These are phyloP conservation scores for Poecilia wingei DNA, from an alignment of 2,797 vertebrate genomes.

Conservation along the genomic window DNA sequence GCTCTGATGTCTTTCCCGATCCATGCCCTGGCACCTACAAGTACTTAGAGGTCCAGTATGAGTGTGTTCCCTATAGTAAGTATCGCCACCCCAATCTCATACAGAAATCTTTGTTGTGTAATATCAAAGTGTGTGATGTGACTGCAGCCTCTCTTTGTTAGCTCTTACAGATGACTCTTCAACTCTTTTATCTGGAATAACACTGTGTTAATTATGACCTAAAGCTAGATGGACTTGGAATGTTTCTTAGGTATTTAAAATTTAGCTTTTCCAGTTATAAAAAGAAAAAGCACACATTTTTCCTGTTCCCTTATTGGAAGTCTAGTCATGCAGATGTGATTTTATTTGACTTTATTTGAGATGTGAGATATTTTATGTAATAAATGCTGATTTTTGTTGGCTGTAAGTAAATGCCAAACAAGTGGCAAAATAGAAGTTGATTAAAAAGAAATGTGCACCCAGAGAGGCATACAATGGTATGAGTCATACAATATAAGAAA, in stretches of 20 bases:
- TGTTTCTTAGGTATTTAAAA: conserved; percentile 34
- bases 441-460: not conserved
- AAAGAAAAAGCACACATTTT: conserved; percentile 4
- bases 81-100: conserved; percentile 82
- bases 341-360: conserved; percentile 12
- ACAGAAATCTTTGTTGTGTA: conserved; percentile 56
- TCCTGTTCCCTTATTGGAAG: conserved; percentile 16
- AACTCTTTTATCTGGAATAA: conserved; percentile 27
- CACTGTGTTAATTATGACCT: conserved; percentile 17
- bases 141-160: conserved; percentile 25
- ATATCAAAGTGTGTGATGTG: conserved; percentile 49
- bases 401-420: not conserved
- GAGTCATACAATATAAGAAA: not conserved
- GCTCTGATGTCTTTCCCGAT: conserved; percentile 98
- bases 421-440: not conserved
- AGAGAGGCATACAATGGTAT: not conserved
- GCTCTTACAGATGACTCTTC: conserved; percentile 42
- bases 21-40: conserved; percentile 99
- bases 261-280: conserved; percentile 26
- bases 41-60: conserved; percentile 99
- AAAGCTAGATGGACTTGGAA: conserved; percentile 14
- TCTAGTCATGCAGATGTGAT: conserved; percentile 13
- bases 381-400: not conserved
- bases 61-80: conserved; percentile 99
- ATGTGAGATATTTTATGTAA: conserved; percentile 2